These are phyloP conservation scores for Epicauta chinensis DNA, from an alignment of 1,140 invertebrate genomes.

Conservation along the genomic window DNA sequence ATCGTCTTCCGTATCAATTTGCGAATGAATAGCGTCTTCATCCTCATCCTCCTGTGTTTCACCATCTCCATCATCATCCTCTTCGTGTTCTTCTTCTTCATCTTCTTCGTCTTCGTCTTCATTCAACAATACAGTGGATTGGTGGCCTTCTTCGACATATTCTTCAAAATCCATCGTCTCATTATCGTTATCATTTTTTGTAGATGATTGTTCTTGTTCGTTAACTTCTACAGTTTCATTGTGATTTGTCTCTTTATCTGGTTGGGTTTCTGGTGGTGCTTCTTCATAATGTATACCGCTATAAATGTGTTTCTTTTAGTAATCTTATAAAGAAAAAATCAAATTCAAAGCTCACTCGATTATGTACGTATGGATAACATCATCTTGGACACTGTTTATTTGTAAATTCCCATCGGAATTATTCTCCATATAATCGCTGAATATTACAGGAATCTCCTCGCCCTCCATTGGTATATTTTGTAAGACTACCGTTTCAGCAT, in stretches of 20 bases:
- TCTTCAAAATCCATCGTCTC: conserved; percentile 9
- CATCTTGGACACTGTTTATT: conserved; percentile 30
- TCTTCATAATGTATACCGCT: not conserved
- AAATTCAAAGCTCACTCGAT: conserved; percentile 24
- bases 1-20: conserved; percentile 1
- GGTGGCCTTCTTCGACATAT: not conserved
- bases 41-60: conserved; percentile 1
- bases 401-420: conserved; percentile 37
- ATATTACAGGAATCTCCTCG: conserved; percentile 19
- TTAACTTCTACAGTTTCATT: conserved; percentile 13
- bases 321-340: not conserved
- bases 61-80: conserved; percentile 1
- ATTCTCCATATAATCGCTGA: conserved; percentile 17
- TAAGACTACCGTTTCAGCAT: conserved; percentile 13
- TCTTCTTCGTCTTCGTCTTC: conserved; percentile 35
- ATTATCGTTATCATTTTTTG: conserved; percentile 9
- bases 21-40: conserved; percentile 2
- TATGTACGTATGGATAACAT: conserved; percentile 27
- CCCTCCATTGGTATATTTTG: conserved; percentile 23
- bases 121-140: conserved; percentile 26
- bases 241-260: conserved; percentile 17
- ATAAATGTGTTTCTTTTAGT: conserved; percentile 3
- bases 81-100: conserved; percentile 25
- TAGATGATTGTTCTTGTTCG: conserved; percentile 10
- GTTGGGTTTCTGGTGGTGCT: conserved; percentile 10